phyloP scores from a whole-genome alignment of 92 coral and sea anemone species.

The Palythoa grandiflora region DNA sequence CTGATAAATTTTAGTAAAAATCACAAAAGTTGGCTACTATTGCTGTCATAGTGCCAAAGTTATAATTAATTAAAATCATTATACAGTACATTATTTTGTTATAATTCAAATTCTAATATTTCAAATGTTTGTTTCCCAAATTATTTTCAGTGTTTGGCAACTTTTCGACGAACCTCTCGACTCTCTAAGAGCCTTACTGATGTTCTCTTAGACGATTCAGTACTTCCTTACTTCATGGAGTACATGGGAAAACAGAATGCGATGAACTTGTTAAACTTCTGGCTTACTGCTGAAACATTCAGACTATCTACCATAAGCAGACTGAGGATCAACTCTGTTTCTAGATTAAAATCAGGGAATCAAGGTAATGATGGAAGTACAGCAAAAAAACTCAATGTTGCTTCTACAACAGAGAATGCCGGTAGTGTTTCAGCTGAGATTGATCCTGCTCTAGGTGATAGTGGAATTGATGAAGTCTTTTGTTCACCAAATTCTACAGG shows the following conservation, averaged over 20 bases:
- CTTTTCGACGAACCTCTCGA: constrained; percentile 88
- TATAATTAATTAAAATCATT: no score
- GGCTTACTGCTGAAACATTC: constrained; percentile 97
- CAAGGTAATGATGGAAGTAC: constrained; percentile 29
- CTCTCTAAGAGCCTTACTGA: constrained; percentile 85
- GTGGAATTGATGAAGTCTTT: constrained; percentile 19
- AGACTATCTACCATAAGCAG: constrained; percentile 90
- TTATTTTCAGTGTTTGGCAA: constrained; percentile 88
- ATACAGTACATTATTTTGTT: no score
- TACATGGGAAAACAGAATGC: constrained; percentile 92
- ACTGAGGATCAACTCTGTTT: constrained; percentile 74
- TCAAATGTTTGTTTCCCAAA: neutral
- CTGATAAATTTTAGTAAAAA: no score
- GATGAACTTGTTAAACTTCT: constrained; percentile 86
- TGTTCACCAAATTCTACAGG: constrained; percentile 22
- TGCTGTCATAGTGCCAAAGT: no score
- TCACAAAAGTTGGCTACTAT: no score
- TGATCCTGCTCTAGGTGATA: constrained; percentile 24
- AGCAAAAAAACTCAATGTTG: neutral
- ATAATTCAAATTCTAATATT: neutral
- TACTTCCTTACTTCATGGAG: constrained; percentile 94
- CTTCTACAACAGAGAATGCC: neutral
- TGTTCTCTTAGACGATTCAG: constrained; percentile 90
- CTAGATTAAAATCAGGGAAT: constrained; percentile 77
- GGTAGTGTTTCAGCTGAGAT: neutral